Evolutionary conservation across 2,888 invertebrate species (phyloP), one percentile per base, ranked within the genome.

Genomic region (Aromia moschata): DNA sequence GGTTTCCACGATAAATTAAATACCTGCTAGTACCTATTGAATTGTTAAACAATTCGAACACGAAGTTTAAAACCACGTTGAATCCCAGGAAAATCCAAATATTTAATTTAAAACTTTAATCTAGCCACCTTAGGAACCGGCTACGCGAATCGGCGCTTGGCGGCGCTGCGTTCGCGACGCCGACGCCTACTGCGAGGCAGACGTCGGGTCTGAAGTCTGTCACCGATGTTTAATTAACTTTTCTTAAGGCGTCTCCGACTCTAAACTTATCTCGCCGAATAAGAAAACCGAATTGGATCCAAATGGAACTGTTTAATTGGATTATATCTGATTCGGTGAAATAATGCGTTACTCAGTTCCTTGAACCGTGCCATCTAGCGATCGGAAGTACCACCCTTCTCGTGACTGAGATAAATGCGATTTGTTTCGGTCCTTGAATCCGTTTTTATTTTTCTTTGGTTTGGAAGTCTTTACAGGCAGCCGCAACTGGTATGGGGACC

Each of bases 191-290:
- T 12, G 10, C 25, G 49, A 37, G 41, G 17, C 15, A 25, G 15
- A 38, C 14, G 25, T 12, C 18, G 11, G 17, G n/a, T 38, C 10
- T 15, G 38, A 49, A 49, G 49, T 25, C 33, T 14, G 44, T 54
- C 43, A 45, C 25, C 17, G 18, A 30, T 31, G 14, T 55, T 45
- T 55, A 55, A 55, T 55, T 55, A 55, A 45, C 45, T 55, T 55
- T 55, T 20, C 33, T 33, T 18, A 38, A 20, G 44, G 44, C 17
- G 36, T 31, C n/a, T n/a, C n/a, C n/a, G n/a, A n/a, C n/a, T n/a
- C n/a, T n/a, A n/a, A n/a, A n/a, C 45, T 37, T 55, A 55, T 38
- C 45, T 44, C 38, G 25, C 30, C 54, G 20, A 55, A 55, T 45
- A 25, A 55, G 51, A 30, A 30, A 30, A 16, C 36, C 11, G 38